These are phyloP conservation scores for Brachionus calyciflorus DNA, from an alignment of 1,140 invertebrate species.

Conservation along the genomic window DNA sequence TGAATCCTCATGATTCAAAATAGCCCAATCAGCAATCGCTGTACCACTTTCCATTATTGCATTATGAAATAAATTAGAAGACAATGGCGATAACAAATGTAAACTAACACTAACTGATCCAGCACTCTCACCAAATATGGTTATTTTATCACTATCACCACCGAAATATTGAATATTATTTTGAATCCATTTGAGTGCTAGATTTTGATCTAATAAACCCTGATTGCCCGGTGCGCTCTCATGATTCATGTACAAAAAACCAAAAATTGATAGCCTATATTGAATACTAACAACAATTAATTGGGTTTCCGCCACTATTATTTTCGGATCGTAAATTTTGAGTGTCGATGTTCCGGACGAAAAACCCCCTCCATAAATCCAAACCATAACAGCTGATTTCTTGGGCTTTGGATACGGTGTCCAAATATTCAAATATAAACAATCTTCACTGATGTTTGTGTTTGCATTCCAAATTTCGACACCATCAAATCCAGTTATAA, in stretches of 20 bases:
- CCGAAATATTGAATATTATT: constrained; percentile 90
- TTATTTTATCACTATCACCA: constrained; percentile 88
- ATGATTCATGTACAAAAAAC: constrained; percentile 86
- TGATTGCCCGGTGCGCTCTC: constrained; percentile 88
- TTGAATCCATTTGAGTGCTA: constrained; percentile 74
- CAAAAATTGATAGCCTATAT: constrained; percentile 81
- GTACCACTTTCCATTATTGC: constrained; percentile 67
- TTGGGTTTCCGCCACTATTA: constrained; percentile 73
- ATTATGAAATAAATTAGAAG: constrained; percentile 79
- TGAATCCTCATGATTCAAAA: constrained; percentile 63
- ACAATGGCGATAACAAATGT: constrained; percentile 82
- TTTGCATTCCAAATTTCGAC: constrained; percentile 95
- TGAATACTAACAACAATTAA: constrained; percentile 93
- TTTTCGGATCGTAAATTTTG: constrained; percentile 86
- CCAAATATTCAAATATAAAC: constrained; percentile 86
- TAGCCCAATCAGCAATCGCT: constrained; percentile 81
- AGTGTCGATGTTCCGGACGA: constrained; percentile 78
- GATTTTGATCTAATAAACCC: constrained; percentile 86
- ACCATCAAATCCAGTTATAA: constrained; percentile 85
- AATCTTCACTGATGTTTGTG: constrained; percentile 84
- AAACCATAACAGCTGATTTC: constrained; percentile 64
- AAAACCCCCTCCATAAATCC: constrained; percentile 95
- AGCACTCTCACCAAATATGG: constrained; percentile 91
- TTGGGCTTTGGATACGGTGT: constrained; percentile 66
- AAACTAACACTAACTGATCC: constrained; percentile 89